A percentile compares a stretch with the other conserved stretches of the same genome.
Evolutionary conservation across 2,113 vertebrate species (phyloP).

Genomic region (Brevimyrus niger): DNA sequence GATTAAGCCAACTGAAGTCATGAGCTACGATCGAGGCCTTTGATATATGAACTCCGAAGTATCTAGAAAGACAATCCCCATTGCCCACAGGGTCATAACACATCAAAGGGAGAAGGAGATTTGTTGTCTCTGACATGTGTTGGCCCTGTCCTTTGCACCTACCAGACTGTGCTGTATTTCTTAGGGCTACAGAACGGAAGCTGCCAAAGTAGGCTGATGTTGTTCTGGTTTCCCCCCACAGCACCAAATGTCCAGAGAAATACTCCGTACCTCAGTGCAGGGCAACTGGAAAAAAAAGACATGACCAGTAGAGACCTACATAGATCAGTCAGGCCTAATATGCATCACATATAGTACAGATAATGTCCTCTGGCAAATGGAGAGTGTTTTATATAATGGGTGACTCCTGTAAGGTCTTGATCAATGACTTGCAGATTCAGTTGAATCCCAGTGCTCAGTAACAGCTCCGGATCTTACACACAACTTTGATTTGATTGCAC

Average conservation of each 20-base stretch:
- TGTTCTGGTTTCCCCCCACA: neutral
- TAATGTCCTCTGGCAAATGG: neutral
- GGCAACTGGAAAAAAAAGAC: neutral
- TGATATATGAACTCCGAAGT: slow-evolving; percentile 15
- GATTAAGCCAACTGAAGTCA: neutral
- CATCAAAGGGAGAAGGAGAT: slow-evolving; percentile 16
- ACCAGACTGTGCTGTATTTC: slow-evolving; percentile 1
- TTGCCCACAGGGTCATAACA: neutral
- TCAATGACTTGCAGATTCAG: neutral
- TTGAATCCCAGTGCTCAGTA: neutral
- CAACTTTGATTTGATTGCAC: neutral
- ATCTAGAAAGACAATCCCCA: neutral
- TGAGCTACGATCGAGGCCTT: neutral
- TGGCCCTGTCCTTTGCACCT: slow-evolving; percentile 6
- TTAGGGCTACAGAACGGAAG: neutral
- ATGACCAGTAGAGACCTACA: neutral
- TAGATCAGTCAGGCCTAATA: neutral
- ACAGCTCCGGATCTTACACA: neutral
- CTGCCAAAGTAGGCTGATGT: neutral
- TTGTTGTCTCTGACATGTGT: slow-evolving; percentile 5
- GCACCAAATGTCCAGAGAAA: neutral
- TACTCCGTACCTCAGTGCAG: neutral
- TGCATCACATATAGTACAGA: neutral
- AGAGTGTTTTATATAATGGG: neutral
- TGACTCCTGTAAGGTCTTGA: neutral